Evolutionary conservation across 2,113 vertebrate species (phyloP), one percentile per base, ranked within the genome.

Genomic region (Oplegnathus fasciatus): DNA sequence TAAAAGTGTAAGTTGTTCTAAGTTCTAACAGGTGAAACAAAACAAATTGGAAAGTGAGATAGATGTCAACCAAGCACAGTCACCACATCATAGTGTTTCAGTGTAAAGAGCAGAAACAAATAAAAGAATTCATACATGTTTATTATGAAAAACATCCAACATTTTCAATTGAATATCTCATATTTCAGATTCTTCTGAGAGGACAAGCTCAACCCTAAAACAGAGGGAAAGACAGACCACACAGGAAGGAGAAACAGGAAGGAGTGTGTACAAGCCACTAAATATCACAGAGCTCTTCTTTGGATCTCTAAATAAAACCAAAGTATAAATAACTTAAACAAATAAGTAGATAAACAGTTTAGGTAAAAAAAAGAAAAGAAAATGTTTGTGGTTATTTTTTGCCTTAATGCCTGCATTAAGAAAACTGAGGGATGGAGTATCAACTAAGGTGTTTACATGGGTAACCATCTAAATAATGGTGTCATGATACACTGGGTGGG

Each of bases 371-470:
- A 88, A 65, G 52, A 95, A 93, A 95, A 75, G 6, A 34, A 86
- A 83, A 77, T 37, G 61, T 60, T 82, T 70, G 58, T 91, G 86
- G 74, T 88, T 91, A 66, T 90, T 87, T 93, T 93, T 92, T 94
- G 95, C 96, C 97, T 98, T 98, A 98, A 98, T 96, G 97, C 97
- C 97, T 97, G 97, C 97, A 98, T 97, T 97, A 98, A 97, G 97
- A 97, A 96, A 97, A 85, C 34, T 73, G 80, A 91, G 34, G 48
- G 87, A 86, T 85, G 78, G 50, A 84, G 70, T 75, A 75, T 48
- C 37, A 85, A 48, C 44, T 50, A 58, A 82, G 30, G 13, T 58
- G 42, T 61, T 75, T 44, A 34, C 37, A 52, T 68, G 70, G 0
- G 14, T 37, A 40, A 73, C 24, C 30, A 57, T 52, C 13, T 37